phyloP scores from a whole-genome alignment of 1,140 invertebrate genomes.

The Akabosia matsudoensis region DNA sequence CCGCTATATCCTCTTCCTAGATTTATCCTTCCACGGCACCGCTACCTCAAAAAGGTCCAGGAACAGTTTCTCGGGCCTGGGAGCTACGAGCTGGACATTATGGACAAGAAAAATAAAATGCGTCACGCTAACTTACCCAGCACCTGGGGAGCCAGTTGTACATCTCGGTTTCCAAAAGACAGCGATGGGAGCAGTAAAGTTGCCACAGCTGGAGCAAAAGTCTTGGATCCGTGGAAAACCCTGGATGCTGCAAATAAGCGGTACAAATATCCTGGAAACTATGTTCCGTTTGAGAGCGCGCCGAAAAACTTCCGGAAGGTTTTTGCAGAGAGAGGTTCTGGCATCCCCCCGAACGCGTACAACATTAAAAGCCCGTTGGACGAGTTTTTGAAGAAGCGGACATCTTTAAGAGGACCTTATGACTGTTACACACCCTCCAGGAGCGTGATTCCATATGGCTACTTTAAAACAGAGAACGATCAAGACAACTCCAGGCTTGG shows the following conservation, averaged over 20 bases:
- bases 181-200: background rate
- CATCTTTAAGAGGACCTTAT: background rate
- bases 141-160: background rate
- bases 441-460: background rate
- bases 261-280: constrained; percentile 1
- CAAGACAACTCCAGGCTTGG: background rate
- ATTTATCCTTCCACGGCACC: background rate
- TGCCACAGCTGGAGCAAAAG: background rate
- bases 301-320: background rate
- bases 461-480: background rate
- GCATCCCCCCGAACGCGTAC: background rate
- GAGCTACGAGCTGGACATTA: background rate
- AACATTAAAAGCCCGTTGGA: constrained; percentile 15
- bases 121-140: background rate
- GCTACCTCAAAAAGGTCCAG: background rate
- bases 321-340: background rate
- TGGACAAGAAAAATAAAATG: background rate
- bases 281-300: background rate
- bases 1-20: constrained; percentile 12
- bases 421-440: constrained; percentile 4
- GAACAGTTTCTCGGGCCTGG: constrained; percentile 14
- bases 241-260: background rate
- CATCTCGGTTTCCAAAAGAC: constrained; percentile 7
- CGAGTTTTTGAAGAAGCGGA: background rate
- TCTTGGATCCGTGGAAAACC: background rate